Evolutionary conservation across 2,888 invertebrate genomes (phyloP), one percentile per base, ranked within the genome.

Genomic region (Campoplex nolae): DNA sequence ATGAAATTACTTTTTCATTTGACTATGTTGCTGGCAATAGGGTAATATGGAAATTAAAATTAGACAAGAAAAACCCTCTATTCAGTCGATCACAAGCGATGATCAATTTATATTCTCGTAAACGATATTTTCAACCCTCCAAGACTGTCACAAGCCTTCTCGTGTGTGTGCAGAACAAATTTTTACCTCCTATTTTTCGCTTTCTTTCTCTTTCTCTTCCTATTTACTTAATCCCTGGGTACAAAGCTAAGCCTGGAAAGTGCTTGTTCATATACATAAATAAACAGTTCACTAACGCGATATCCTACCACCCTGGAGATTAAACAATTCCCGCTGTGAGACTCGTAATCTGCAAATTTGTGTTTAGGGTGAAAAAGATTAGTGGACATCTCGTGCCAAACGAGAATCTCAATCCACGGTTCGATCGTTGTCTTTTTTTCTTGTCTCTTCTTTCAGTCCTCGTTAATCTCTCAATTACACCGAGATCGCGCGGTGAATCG

Each of bases 331-430:
- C 93, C 90, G 93, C 93, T 93, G 93, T 85, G 93, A 91, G 51
- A 75, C 68, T 82, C 91, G 92, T 93, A 93, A 93, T 94, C 93
- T 93, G 92, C 93, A 93, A 93, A 93, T 93, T 93, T 92, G 93
- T 92, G 92, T 92, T 91, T 83, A 11, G 38, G 32, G 42, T 42
- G 48, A 38, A 62, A 56, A 45, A 88, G 56, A 70, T 68, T 56
- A 76, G 45, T 48, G 18, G 28, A 42, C n/a, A 58, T 58, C 42
- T 62, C 62, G 51, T 65, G 65, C 23, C 70, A 45, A 76, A 73
- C 62, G 68, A 85, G 56, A 67, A 76, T 56, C 74, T n/a, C 73
- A 48, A 68, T 45, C 62, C n/a, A n/a, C 1, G 7, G 32, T 51
- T 28, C 56, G 51, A 70, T 73, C 32, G 51, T 9, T 65, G 42